Evolutionary conservation across 1,140 invertebrate genomes (phyloP), one percentile per base, ranked within the genome.

Genomic region (Hetaerina americana): DNA sequence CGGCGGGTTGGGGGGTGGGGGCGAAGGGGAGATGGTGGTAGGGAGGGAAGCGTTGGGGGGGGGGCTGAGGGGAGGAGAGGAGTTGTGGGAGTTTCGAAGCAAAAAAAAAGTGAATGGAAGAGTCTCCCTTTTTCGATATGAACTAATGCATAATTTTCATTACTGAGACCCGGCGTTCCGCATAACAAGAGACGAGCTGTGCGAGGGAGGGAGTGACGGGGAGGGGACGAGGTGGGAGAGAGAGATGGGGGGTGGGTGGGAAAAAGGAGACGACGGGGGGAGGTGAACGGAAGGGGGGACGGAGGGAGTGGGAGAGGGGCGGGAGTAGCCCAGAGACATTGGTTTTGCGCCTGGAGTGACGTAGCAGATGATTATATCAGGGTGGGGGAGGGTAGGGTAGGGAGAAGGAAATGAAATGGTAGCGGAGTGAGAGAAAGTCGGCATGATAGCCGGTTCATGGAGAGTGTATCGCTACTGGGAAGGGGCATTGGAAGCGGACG

Each of bases 111-210:
- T 12, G 40, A 57, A 57, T 18, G 10, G 22, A n/a, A 57, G 40
- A 57, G 40, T 18, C 15, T 57, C 22, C 40, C 40, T 57, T n/a
- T n/a, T 57, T 57, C 40, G 40, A 57, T 57, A 57, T 57, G 40
- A 57, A 57, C 40, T 57, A 57, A 57, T 57, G 40, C 40, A 57
- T 57, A 57, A 57, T 57, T 57, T 57, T 57, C 40, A 57, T 57
- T 57, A 57, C 40, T 57, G 40, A 57, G 40, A 57, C 40, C 40
- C 40, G 40, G 22, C n/a, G 40, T 18, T 57, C 40, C 40, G 40
- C 40, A 57, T 57, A 57, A 57, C 40, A 57, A 57, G 40, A 57
- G 40, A 12, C 3, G 10, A 10, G 40, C n/a, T n/a, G n/a, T n/a
- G n/a, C n/a, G n/a, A n/a, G n/a, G n/a, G n/a, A n/a, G n/a, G n/a